Evolutionary conservation across 2,888 invertebrate species (phyloP), one percentile per base, ranked within the genome.

Genomic region (Acronicta leporina): DNA sequence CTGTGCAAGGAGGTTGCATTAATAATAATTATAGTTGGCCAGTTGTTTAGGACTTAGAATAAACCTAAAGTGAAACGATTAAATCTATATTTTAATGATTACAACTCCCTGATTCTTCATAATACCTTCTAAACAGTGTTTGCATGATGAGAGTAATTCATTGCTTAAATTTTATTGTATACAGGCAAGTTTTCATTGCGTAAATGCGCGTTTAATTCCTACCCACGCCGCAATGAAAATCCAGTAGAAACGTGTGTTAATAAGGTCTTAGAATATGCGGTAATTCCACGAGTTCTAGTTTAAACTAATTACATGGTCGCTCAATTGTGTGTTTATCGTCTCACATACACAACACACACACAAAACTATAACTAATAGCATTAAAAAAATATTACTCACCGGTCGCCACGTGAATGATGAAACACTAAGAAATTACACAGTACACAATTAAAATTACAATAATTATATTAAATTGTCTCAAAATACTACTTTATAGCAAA

Each of bases 401-500:
- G 15, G 14, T 16, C 54, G 14, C 53, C 61, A 64, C 51, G 66
- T 58, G 63, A 63, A 61, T 75, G 75, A 64, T 46, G 57, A 58
- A 72, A 66, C 27, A 72, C 51, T 33, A 52, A 40, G 33, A 27
- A 51, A 55, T 44, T 46, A 62, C 58, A 73, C 75, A 65, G 55
- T 45, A 60, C 50, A 25, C 55, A 44, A 15, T 42, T 47, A 45
- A 33, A 44, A 51, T 11, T 13, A 59, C 35, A 33, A 35, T 35
- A 13, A 13, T 11, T 13, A 5, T 20, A 20, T 20, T 20, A 20
- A 3, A 35, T 13, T 35, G 35, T 35, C 35, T 5, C 46, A 43
- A 40, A 47, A 50, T 57, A 70, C 84, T 90, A 89, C 80, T 90
- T 89, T 81, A 90, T 90, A 56, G 90, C 74, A 47, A 89, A 90